Evolutionary conservation across 1,140 invertebrate genomes (phyloP), one percentile per base, ranked within the genome.

Genomic region (Drosophila melanica): DNA sequence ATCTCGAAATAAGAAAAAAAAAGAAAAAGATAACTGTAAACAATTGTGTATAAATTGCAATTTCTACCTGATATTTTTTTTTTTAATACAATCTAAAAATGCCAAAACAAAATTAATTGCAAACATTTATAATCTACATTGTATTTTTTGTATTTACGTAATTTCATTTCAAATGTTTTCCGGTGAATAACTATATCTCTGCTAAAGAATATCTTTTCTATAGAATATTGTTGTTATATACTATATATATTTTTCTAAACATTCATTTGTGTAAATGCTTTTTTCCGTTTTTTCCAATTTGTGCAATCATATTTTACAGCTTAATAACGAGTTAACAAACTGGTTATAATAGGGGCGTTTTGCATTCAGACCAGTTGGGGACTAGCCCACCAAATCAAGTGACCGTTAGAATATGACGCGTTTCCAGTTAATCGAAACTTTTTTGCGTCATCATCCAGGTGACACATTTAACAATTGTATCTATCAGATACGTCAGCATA

Each of bases 401-500:
- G 8, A 6, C 7, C 30, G 16, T 18, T 33, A 7, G 41, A 20
- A 8, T 53, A 39, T 69, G 66, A 69, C 66, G 66, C 41, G 58
- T 44, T 44, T 27, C 9, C 7, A 4, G 11, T 33, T 37, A 62
- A 69, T 53, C 48, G 18, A 62, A 68, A 6, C 6, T 27, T 10
- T 53, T 67, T 72, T 59, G 63, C 69, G 69, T 72, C 69, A 72
- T 67, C 42, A 18, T n/a, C 6, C 18, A 14, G 9, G 12, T 69
- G 66, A 72, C 62, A 53, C 37, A 71, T 27, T 27, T 6, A 16
- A 18, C 7, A 20, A 8, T 23, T 16, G 14, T 58, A 27, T 14
- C 63, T 4, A 27, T 68, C 60, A 47, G 65, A 27, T 27, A 69
- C 51, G 45, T 44, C 37, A 18, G 33, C n/a, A 8, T 30, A 39